phyloP scores from a whole-genome alignment of 2,113 vertebrate genomes.

The Mohoua ochrocephala region DNA sequence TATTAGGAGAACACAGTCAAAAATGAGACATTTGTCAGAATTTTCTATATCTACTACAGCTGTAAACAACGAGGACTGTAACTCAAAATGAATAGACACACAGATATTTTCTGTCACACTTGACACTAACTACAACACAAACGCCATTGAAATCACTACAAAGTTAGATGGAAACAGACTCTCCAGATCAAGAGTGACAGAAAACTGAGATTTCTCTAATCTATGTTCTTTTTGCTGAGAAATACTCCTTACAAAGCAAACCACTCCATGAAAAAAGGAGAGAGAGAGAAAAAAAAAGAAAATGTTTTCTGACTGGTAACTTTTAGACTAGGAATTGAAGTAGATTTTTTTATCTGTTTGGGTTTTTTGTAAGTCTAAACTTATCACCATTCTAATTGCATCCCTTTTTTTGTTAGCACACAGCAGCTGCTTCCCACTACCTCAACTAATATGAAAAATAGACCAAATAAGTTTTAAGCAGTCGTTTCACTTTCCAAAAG shows the following conservation, averaged over 20 bases:
- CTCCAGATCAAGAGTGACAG: neutral
- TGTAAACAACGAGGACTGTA: neutral
- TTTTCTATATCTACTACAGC: neutral
- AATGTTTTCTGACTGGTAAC: neutral
- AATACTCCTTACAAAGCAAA: neutral
- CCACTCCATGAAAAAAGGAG: neutral
- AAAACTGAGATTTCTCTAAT: neutral
- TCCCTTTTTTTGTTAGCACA: neutral
- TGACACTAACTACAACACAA: slow-evolving; percentile 39
- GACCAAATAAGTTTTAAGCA: neutral
- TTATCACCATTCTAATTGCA: neutral
- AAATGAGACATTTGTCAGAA: neutral
- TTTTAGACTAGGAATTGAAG: neutral
- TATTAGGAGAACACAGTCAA: neutral
- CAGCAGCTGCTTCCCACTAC: neutral
- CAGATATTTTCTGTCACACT: neutral
- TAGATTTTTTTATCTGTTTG: neutral
- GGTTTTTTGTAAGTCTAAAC: neutral
- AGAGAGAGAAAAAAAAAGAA: neutral
- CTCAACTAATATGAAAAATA: neutral
- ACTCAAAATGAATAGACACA: neutral
- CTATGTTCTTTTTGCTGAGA: neutral
- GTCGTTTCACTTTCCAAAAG: neutral
- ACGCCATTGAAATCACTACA: neutral
- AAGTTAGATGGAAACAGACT: slow-evolving; percentile 13